Conservation (phyloP, 1,140 invertebrate species). For the Drosophila suzukii region DNA sequence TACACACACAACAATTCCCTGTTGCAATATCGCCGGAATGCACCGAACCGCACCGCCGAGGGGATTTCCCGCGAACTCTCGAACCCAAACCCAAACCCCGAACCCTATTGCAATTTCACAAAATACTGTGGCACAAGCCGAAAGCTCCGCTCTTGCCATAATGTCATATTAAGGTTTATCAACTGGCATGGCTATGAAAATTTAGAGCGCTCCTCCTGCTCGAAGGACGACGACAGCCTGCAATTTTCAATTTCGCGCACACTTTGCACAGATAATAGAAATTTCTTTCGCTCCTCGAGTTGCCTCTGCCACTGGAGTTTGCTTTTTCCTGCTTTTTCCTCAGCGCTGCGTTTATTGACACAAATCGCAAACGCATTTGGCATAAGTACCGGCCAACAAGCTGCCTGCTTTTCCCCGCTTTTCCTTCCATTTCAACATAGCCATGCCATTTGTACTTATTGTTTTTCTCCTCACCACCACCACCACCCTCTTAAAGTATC, state of each 20-base stretch:
- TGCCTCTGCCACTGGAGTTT: slow-evolving; percentile 21
- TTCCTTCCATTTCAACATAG: not conserved
- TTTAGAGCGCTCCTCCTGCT: slow-evolving; percentile 55
- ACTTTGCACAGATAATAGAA: slow-evolving; percentile 82
- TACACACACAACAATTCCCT: slow-evolving; percentile 19
- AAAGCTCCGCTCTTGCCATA: slow-evolving; percentile 42
- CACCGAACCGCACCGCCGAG: slow-evolving; percentile 50
- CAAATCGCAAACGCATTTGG: slow-evolving; percentile 81
- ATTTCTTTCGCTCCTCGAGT: slow-evolving; percentile 65
- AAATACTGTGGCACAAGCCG: slow-evolving; percentile 61
- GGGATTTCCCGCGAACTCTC: slow-evolving; percentile 30
- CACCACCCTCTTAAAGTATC: slow-evolving; percentile 47
- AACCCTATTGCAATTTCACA: slow-evolving; percentile 64
- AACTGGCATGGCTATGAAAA: slow-evolving; percentile 76
- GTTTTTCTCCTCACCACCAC: slow-evolving; percentile 23
- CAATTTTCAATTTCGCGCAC: slow-evolving; percentile 82
- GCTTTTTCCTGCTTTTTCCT: slow-evolving; percentile 3
- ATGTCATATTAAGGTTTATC: slow-evolving; percentile 82
- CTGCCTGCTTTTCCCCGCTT: slow-evolving; percentile 15
- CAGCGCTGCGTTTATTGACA: slow-evolving; percentile 70
- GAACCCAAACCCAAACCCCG: slow-evolving; percentile 17
- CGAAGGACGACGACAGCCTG: slow-evolving; percentile 38
- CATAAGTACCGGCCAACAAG: slow-evolving; percentile 73
- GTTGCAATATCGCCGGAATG: slow-evolving; percentile 64
- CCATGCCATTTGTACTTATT: slow-evolving; percentile 42